Evolutionary conservation across 1,140 invertebrate genomes (phyloP), one percentile per base, ranked within the genome.

Genomic region (Sycobia sp.): DNA sequence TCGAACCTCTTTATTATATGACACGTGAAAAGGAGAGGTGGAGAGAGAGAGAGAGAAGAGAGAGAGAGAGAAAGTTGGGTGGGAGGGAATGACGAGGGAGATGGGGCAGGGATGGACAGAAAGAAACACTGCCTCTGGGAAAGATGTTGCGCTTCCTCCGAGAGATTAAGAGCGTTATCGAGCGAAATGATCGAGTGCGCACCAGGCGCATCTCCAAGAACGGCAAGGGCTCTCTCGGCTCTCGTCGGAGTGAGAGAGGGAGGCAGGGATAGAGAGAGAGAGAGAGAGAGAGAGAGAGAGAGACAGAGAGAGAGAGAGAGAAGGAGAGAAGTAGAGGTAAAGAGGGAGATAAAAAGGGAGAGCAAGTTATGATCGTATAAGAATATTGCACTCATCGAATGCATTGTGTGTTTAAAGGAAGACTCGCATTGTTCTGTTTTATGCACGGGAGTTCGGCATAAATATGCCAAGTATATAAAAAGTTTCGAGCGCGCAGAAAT

Each of bases 1-100:
- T 63, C 39, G 61, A 43, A 29, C 44, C 44, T 56, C 53, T 63
- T 50, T 50, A 50, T 50, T 63, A 57, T 56, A 39, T 39, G 36
- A 57, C 36, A 50, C 4, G n/a, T 3, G 18, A 38, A 23, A 50
- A 13, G 20, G 39, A 13, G 20, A n/a, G n/a, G n/a, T n/a, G n/a
- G n/a, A 29, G 23, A 43, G 10, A 23, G 14, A 14, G 11, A 36
- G 53, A 43, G 54, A 44, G 38, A n/a, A n/a, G n/a, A n/a, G n/a
- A n/a, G n/a, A n/a, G n/a, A n/a, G n/a, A n/a, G n/a, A n/a, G n/a
- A n/a, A n/a, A n/a, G n/a, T n/a, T n/a, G n/a, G n/a, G n/a, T n/a
- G n/a, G n/a, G n/a, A n/a, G n/a, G n/a, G n/a, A n/a, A n/a, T n/a
- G n/a, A n/a, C n/a, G n/a, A n/a, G n/a, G n/a, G n/a, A n/a, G n/a